phyloP scores from a whole-genome alignment of 1,140 invertebrate species.

The Calycopis cecrops region DNA sequence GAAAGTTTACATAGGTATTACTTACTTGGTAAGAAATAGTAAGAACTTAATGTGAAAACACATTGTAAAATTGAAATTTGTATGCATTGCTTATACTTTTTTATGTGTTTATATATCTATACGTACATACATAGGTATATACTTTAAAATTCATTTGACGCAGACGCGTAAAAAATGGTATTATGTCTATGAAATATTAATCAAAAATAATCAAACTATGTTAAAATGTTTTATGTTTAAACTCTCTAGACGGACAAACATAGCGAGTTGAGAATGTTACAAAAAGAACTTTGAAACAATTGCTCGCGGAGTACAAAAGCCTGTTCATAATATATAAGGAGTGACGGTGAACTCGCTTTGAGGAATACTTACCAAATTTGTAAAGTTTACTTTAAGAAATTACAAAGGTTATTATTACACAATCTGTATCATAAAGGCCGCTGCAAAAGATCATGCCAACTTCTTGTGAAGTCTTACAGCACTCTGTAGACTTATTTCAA shows the following conservation, averaged over 20 bases:
- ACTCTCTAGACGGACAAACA: constrained; percentile 6
- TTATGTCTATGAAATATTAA: too few relatives aligned
- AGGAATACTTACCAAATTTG: constrained; percentile 36
- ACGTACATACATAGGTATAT: too few relatives aligned
- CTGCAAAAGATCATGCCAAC: constrained; percentile 34
- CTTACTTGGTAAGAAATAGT: too few relatives aligned
- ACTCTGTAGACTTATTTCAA: constrained; percentile 10
- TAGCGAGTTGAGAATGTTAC: constrained; percentile 3
- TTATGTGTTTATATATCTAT: too few relatives aligned
- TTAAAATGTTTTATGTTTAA: neutral
- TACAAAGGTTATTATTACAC: constrained; percentile 47
- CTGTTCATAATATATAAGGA: constrained; percentile 34
- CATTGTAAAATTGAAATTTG: too few relatives aligned
- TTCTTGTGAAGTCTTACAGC: constrained; percentile 31
- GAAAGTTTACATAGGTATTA: too few relatives aligned
- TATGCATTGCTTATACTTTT: too few relatives aligned
- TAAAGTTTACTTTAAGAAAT: constrained; percentile 41
- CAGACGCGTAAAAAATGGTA: too few relatives aligned
- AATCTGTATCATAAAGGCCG: constrained; percentile 36
- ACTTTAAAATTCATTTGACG: too few relatives aligned
- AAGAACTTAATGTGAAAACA: too few relatives aligned
- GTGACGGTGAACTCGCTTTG: constrained; percentile 34
- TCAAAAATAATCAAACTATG: constrained; percentile 6
- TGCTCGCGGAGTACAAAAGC: constrained; percentile 6
- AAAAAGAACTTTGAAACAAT: constrained; percentile 11